Evolutionary conservation across 2,888 invertebrate genomes (phyloP), one percentile per base, ranked within the genome.

Genomic region (Rhamnusium bicolor): DNA sequence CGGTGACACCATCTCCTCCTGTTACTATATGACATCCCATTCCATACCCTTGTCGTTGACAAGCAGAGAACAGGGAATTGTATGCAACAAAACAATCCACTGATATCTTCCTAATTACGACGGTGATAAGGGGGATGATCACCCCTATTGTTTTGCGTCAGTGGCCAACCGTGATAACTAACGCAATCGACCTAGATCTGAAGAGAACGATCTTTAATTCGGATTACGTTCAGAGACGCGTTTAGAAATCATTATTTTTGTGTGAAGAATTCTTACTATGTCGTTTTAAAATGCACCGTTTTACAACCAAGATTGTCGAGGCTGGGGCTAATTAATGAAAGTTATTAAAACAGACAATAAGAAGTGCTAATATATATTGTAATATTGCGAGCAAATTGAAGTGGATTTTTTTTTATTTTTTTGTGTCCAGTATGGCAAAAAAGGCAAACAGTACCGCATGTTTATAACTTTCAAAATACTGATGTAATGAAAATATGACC

Each of bases 31-130:
- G 46, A 62, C 47, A 49, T 47, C 21, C 21, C 24, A 16, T 46
- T 40, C 14, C 61, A 16, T 19, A 40, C 12, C 40, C 40, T 14
- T 40, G 40, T 54, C 21, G 19, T 24, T 54, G 54, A 54, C 54
- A 54, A 54, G 24, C 54, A n/a, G 40, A 27, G 27, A 10, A 29
- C 18, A 27, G 58, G 27, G 27, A 27, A 65, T 65, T 51, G 51
- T 27, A 65, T 65, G 63, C 63, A 68, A 76, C 77, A 75, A 77
- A 75, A 76, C 75, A 78, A 72, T 66, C 69, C 63, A 40, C 29
- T 65, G 73, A 78, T 80, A 77, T 75, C 74, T 74, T 78, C 73
- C 76, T 75, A 79, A 79, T 80, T 78, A 75, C 71, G 61, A n/a
- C 73, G 69, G 27, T 73, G 76, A 78, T 79, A 76, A 80, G 74